Percentiles rank a stretch among this genome's conserved stretches.
phyloP scores from a whole-genome alignment of 2,888 invertebrate species.

The Aphidoletes aphidimyza region DNA sequence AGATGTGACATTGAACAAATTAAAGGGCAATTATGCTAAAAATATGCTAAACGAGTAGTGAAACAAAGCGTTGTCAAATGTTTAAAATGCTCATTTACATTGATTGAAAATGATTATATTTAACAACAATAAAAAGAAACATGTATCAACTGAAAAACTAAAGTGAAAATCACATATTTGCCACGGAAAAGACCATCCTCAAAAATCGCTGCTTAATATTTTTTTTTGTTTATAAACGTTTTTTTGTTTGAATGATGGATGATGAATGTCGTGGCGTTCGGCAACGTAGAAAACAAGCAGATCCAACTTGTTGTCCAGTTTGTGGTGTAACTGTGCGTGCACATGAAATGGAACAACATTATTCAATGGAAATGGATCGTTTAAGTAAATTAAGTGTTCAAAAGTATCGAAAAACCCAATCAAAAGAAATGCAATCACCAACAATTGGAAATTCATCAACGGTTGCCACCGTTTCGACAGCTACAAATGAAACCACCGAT shows the following conservation, averaged over 20 bases:
- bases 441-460: not conserved
- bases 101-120: no score
- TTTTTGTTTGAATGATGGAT: constrained; percentile 52
- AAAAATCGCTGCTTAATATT: not conserved
- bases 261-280: constrained; percentile 63
- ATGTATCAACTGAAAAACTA: no score
- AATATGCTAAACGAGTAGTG: no score
- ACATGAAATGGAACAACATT: constrained; percentile 85
- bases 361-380: constrained; percentile 81
- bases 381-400: constrained; percentile 70
- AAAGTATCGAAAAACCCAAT: constrained; percentile 57
- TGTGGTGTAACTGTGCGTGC: constrained; percentile 86
- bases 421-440: constrained; percentile 55
- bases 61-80: no score
- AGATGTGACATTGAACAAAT: no score
- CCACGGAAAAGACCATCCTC: not conserved
- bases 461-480: constrained; percentile 60
- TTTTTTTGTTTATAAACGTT: not conserved
- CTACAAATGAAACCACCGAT: constrained; percentile 60
- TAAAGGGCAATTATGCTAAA: no score
- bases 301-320: constrained; percentile 85
- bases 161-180: no score
- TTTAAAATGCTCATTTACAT: no score
- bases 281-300: constrained; percentile 72
- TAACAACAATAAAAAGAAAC: no score